phyloP scores from a whole-genome alignment of 2,797 vertebrate species.

The Aphelocoma californica region DNA sequence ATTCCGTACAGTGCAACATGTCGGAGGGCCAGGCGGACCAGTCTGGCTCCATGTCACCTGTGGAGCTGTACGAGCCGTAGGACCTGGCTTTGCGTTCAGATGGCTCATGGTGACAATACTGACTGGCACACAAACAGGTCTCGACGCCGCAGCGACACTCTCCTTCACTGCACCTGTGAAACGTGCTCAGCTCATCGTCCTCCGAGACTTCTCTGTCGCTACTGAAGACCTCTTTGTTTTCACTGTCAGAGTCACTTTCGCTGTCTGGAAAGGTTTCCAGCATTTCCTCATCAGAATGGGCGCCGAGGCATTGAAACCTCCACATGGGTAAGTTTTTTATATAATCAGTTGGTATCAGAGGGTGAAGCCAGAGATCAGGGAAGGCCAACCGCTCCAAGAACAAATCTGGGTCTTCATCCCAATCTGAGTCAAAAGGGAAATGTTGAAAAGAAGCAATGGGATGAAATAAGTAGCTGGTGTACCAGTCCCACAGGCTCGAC shows the following conservation, averaged over 20 bases:
- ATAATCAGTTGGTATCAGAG: slow-evolving; percentile 91
- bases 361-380: slow-evolving; percentile 95
- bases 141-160: neutral
- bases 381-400: slow-evolving; percentile 91
- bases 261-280: slow-evolving; percentile 71
- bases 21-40: slow-evolving; percentile 86
- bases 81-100: slow-evolving; percentile 3
- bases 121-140: slow-evolving; percentile 51
- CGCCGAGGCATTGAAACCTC: slow-evolving; percentile 78
- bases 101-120: slow-evolving; percentile 2
- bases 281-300: slow-evolving; percentile 59
- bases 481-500: slow-evolving; percentile 98
- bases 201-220: slow-evolving; percentile 56
- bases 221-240: slow-evolving; percentile 64
- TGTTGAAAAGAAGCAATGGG: slow-evolving; percentile 92
- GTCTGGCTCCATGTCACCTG: slow-evolving; percentile 74
- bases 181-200: slow-evolving; percentile 41
- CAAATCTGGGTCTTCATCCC: slow-evolving; percentile 93
- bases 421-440: slow-evolving; percentile 88
- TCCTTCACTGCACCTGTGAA: neutral
- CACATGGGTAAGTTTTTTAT: slow-evolving; percentile 92
- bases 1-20: slow-evolving; percentile 90
- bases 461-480: slow-evolving; percentile 92
- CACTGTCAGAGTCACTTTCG: slow-evolving; percentile 79
- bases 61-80: slow-evolving; percentile 21